These are phyloP conservation scores for Ctenopoma multispine DNA, from an alignment of 2,797 vertebrate species.

Conservation along the genomic window DNA sequence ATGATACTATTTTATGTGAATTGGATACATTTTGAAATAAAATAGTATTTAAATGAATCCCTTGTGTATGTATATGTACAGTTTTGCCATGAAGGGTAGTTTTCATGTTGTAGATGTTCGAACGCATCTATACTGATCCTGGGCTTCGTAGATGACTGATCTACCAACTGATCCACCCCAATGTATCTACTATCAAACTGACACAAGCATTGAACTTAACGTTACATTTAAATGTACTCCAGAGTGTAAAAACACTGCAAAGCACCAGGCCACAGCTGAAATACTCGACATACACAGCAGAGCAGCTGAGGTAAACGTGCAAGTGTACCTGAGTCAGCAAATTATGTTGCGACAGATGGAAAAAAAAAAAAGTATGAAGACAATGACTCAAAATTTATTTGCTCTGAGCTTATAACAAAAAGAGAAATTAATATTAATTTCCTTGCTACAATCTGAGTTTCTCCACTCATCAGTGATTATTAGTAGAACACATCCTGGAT, in stretches of 20 bases:
- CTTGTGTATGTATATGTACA: not conserved
- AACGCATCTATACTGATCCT: no score
- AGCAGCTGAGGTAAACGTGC: not conserved
- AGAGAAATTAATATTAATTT: no score
- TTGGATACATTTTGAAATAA: no score
- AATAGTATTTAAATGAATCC: constrained; percentile 20
- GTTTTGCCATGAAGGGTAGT: not conserved
- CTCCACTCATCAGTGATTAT: constrained; percentile 21
- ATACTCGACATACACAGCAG: not conserved
- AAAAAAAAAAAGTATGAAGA: not conserved
- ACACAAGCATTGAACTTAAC: not conserved
- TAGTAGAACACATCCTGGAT: constrained; percentile 36
- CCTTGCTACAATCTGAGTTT: not conserved
- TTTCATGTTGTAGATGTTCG: no score
- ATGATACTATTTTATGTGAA: constrained; percentile 87
- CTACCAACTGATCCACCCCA: no score
- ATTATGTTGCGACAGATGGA: not conserved
- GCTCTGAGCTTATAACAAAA: no score
- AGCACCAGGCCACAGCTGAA: not conserved
- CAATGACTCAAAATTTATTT: not conserved
- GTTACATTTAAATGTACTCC: no score
- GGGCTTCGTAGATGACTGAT: no score
- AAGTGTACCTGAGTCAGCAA: constrained; percentile 20
- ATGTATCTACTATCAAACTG: not conserved
- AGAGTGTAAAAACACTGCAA: not conserved